A percentile compares a stretch with the other conserved stretches of the same genome.
Conservation (phyloP, 64 coral and sea anemone genomes). For the Porites australiensis region DNA sequence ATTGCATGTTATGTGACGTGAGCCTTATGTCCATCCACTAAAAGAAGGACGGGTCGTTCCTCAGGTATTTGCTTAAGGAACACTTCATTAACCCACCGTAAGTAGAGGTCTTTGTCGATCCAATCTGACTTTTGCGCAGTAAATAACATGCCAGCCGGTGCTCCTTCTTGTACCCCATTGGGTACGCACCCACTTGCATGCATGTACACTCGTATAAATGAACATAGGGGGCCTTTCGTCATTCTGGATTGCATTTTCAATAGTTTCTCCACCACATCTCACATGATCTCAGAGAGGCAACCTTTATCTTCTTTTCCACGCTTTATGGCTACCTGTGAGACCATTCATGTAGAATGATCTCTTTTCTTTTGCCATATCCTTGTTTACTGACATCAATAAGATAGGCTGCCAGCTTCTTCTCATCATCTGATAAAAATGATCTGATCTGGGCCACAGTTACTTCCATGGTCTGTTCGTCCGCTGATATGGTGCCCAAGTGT, state of each 20-base stretch:
- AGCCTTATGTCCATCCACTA: slow-evolving; percentile 17
- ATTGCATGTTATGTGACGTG: neutral
- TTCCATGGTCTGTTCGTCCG: neutral
- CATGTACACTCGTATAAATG: too few relatives aligned
- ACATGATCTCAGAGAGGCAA: too few relatives aligned
- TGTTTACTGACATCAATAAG: neutral
- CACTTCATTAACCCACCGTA: neutral
- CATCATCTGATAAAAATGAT: neutral
- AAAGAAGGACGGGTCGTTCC: neutral
- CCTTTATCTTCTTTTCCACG: neutral
- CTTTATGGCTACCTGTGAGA: neutral
- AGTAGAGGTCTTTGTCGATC: neutral
- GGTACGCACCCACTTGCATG: too few relatives aligned
- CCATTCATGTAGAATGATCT: slow-evolving; percentile 8
- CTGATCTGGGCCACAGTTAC: neutral
- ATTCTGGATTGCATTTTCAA: neutral
- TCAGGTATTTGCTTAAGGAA: neutral
- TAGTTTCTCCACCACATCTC: slow-evolving; percentile 5
- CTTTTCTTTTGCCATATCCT: slow-evolving; percentile 33
- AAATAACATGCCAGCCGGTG: too few relatives aligned
- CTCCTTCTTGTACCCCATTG: too few relatives aligned
- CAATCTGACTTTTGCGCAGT: too few relatives aligned
- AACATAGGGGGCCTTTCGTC: slow-evolving; percentile 1
- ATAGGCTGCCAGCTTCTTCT: neutral
- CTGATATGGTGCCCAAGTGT: neutral